Evolutionary conservation across 2,113 vertebrate genomes (phyloP), one percentile per base, ranked within the genome.

Genomic region (Seriola rivoliana): DNA sequence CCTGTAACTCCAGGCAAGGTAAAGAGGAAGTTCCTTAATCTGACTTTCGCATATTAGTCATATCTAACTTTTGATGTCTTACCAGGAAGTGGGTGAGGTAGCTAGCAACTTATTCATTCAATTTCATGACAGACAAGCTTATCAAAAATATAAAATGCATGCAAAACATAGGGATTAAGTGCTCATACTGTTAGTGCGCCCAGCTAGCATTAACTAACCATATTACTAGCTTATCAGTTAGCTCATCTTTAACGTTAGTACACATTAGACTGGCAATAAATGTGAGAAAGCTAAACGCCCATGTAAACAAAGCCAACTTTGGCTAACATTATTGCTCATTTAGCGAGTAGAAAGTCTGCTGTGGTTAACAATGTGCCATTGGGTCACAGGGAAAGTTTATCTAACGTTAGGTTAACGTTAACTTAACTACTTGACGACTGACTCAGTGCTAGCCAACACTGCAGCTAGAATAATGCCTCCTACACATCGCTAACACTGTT

Each of bases 31-130:
- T 71, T 25, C 16, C 10, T 34, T 0, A 44, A 23, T 69, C 48
- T 14, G 9, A 76, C 25, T 79, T 60, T 78, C 72, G 21, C 71
- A 62, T 11, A 4, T 38, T 67, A 38, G n/a, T 44, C 40, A 46
- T 55, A 25, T 75, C 57, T 44, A 52, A 59, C 81, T 64, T 75
- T 42, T 75, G 13, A 75, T 63, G 25, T 25, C 59, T 68, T 4
- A 79, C 44, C 82, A 86, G 89, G 85, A 92, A 91, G 82, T 91
- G 63, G 68, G 16, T 40, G 60, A 59, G 16, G 29, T 9, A 23
- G n/a, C 55, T n/a, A 19, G 7, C 4, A 13, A 48, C 12, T 6
- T 23, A n/a, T 38, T 32, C 23, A 34, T 44, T 52, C 2, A 19
- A 32, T 6, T 10, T 5, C 1, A 36, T 6, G 6, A 11, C 52